These are phyloP conservation scores for Linnaemya tessellans DNA, from an alignment of 2,888 invertebrate species.

Conservation along the genomic window DNA sequence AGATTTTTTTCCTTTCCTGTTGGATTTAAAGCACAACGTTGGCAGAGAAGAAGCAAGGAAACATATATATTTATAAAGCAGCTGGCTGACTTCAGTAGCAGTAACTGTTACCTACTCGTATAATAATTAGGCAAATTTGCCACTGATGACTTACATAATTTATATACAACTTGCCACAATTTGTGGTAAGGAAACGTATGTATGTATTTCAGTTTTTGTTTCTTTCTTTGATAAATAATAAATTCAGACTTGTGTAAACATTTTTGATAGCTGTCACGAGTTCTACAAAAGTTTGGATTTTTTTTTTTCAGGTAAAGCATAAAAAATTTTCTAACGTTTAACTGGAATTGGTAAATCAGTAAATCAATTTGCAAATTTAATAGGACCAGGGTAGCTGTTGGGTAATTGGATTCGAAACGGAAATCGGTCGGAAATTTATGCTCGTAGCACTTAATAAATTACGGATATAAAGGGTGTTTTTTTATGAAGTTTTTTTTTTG, in stretches of 20 bases:
- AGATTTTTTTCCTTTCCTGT: background rate
- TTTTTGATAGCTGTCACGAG: background rate
- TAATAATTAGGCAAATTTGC: background rate
- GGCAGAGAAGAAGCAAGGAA: slow-evolving; percentile 3
- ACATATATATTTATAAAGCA: background rate
- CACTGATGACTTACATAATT: background rate
- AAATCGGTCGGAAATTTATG: too few species aligned
- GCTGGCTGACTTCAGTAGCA: slow-evolving; percentile 1
- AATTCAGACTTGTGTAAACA: background rate
- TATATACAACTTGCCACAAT: background rate
- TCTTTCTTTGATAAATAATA: too few species aligned
- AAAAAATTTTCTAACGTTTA: too few species aligned
- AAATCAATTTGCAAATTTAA: too few species aligned
- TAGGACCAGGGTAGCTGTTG: too few species aligned
- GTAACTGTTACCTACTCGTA: background rate
- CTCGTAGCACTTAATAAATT: too few species aligned
- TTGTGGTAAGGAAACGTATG: background rate
- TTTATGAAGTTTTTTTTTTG: too few species aligned
- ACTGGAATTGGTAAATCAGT: too few species aligned
- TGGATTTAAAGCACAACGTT: background rate
- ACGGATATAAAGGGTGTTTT: too few species aligned
- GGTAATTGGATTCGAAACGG: too few species aligned
- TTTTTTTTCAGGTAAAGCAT: background rate
- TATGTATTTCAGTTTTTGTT: background rate
- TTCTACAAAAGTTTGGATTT: background rate